These are phyloP conservation scores for Siniperca scherzeri DNA, from an alignment of 2,797 vertebrate species.

Conservation along the genomic window DNA sequence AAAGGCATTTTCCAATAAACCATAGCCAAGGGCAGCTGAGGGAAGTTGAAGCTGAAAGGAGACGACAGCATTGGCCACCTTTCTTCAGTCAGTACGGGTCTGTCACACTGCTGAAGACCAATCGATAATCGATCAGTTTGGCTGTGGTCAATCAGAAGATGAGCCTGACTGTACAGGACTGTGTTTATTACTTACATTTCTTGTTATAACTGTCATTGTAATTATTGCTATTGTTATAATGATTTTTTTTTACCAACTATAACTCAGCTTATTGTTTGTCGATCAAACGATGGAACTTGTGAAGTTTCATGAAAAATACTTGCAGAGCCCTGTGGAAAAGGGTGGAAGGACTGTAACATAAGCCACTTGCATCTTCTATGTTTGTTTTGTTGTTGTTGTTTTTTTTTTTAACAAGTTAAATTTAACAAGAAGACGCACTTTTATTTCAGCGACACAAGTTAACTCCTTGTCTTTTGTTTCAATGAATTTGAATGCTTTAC, in stretches of 20 bases:
- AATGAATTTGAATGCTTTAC: conserved; percentile 75
- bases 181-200: conserved; percentile 86
- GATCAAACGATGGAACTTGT: conserved; percentile 83
- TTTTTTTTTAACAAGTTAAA: conserved; percentile 74
- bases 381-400: conserved; percentile 51
- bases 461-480: conserved; percentile 81
- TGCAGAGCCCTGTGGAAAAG: conserved; percentile 75
- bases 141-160: conserved; percentile 74
- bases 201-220: conserved; percentile 85
- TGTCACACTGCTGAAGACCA: conserved; percentile 85
- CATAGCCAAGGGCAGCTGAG: conserved; percentile 83
- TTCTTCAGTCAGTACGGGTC: conserved; percentile 86
- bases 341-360: conserved; percentile 83
- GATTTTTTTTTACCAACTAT: conserved; percentile 84
- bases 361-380: conserved; percentile 85
- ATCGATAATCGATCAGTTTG: conserved; percentile 84
- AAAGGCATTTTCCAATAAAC: conserved; percentile 88
- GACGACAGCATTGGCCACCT: conserved; percentile 81
- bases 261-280: conserved; percentile 86
- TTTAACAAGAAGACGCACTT: conserved; percentile 75
- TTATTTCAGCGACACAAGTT: conserved; percentile 79
- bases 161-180: conserved; percentile 88
- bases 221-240: conserved; percentile 86
- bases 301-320: conserved; percentile 83
- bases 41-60: conserved; percentile 80